Evolutionary conservation across 2,797 vertebrate species (phyloP).

Genomic region (Malurus leucopterus): DNA sequence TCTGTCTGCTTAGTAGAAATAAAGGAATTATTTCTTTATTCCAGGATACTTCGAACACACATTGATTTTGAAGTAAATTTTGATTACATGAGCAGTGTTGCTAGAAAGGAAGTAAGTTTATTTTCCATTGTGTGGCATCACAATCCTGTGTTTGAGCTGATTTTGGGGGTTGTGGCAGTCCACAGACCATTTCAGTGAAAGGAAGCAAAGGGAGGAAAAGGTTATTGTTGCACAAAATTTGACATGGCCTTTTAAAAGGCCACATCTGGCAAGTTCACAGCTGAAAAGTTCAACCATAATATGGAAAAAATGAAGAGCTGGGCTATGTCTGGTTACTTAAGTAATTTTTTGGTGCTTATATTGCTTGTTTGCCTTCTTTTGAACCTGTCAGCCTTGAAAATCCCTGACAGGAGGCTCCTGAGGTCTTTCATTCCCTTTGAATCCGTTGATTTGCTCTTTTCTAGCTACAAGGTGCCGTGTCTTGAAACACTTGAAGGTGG

Average conservation of each 20-base stretch:
- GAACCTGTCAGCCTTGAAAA: background rate
- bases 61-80: background rate
- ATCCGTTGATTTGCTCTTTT: constrained; percentile 9
- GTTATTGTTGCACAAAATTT: background rate
- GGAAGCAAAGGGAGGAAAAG: background rate
- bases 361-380: background rate
- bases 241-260: background rate
- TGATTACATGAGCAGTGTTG: background rate
- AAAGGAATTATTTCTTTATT: background rate
- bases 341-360: background rate
- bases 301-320: background rate
- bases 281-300: background rate
- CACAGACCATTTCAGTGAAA: background rate
- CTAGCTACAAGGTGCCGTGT: constrained; percentile 95
- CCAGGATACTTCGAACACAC: background rate
- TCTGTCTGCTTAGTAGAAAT: background rate
- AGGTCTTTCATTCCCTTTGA: background rate
- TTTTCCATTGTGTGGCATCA: background rate
- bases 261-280: background rate
- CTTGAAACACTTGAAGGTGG: constrained; percentile 90
- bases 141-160: background rate
- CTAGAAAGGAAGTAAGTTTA: background rate
- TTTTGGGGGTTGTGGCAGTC: background rate
- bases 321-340: background rate
- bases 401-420: background rate